A percentile compares a stretch with the other conserved stretches of the same genome.
Evolutionary conservation across 2,797 vertebrate species (phyloP).

Genomic region (Crax fasciolata): DNA sequence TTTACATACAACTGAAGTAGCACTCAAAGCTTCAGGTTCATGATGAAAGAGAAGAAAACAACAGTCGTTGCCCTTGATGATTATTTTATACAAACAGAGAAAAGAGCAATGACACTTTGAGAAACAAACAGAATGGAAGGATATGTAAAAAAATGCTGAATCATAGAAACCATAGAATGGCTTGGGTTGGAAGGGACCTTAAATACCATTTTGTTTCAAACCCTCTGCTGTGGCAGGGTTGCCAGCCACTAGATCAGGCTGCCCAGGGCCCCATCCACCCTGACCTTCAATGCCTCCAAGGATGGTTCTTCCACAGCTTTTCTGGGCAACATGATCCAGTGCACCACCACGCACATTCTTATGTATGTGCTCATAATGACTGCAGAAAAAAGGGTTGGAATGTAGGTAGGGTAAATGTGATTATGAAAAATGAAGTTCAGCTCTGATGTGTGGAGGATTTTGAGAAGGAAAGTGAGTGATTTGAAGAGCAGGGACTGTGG

Average conservation of each 20-base stretch:
- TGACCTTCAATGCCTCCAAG: neutral
- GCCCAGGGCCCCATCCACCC: neutral
- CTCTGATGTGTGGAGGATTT: neutral
- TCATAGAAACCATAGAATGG: neutral
- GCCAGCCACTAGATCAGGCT: neutral
- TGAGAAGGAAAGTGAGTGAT: neutral
- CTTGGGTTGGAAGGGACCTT: neutral
- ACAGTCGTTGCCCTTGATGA: neutral
- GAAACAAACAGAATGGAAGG: neutral
- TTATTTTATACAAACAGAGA: neutral
- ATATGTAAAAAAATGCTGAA: rapidly evolving
- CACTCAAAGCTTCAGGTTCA: neutral
- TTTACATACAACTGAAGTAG: neutral
- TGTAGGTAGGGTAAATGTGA: neutral
- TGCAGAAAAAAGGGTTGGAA: neutral
- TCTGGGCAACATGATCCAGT: neutral
- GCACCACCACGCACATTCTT: neutral
- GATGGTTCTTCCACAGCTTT: neutral
- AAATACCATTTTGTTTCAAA: neutral
- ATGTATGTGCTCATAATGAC: neutral
- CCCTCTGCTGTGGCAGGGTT: neutral
- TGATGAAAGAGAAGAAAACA: neutral
- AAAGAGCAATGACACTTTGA: neutral
- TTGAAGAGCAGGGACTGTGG: rapidly evolving
- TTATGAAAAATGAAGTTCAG: neutral